Evolutionary conservation across 1,140 invertebrate genomes (phyloP).

Genomic region (Laodelphax striatellus): DNA sequence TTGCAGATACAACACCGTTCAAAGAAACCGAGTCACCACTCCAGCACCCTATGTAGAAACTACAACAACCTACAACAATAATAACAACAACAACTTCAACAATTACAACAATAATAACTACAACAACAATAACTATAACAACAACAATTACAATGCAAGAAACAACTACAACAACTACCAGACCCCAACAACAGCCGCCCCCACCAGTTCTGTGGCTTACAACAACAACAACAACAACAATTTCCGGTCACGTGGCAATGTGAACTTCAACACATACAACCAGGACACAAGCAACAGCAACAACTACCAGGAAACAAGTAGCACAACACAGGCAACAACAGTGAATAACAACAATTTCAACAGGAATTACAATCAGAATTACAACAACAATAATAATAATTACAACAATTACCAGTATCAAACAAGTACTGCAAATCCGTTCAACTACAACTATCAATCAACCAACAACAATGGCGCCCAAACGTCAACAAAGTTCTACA

Average conservation of each 20-base stretch:
- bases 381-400: conserved; percentile 9
- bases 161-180: conserved; percentile 15
- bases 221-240: conserved; percentile 25
- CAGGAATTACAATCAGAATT: conserved; percentile 21
- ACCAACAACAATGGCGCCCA: conserved; percentile 2
- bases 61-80: background rate
- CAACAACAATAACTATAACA: conserved; percentile 19
- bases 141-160: conserved; percentile 20
- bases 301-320: conserved; percentile 19
- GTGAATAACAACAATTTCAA: conserved; percentile 27
- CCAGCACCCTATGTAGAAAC: conserved; percentile 1
- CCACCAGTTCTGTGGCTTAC: conserved; percentile 19
- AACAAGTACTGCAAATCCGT: conserved; percentile 12
- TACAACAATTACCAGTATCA: conserved; percentile 23
- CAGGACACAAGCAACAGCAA: conserved; percentile 8
- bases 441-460: conserved; percentile 9
- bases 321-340: conserved; percentile 25
- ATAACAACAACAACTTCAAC: conserved; percentile 8
- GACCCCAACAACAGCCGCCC: conserved; percentile 29
- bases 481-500: conserved; percentile 24
- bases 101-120: conserved; percentile 11
- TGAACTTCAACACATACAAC: conserved; percentile 9
- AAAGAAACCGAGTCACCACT: conserved; percentile 11
- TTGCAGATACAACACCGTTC: conserved; percentile 7
- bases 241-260: conserved; percentile 18